Evolutionary conservation across 2,797 vertebrate genomes (phyloP), one percentile per base, ranked within the genome.

Genomic region (Anguilla obscura): DNA sequence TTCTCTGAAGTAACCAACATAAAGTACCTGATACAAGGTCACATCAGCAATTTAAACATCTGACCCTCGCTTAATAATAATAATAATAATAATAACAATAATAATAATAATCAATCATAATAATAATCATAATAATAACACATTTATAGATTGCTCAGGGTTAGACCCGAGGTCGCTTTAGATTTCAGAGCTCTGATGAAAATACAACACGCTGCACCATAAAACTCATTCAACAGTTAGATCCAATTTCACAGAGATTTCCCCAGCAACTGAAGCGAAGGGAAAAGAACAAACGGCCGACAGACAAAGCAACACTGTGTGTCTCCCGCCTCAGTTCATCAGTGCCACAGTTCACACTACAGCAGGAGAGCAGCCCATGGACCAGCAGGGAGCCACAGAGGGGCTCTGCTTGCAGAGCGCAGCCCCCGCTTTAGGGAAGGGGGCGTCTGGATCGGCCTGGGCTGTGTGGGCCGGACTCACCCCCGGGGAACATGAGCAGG

Each of bases 401-500:
- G 10, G 54, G 54, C 36, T 56, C 54, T 56, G 54, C 54, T 56
- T 12, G 0, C 54, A n/a, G 24, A 24, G 16, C 4, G 60, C 60
- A 66, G 60, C 36, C 60, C 60, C 60, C 14, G 60, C 16, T 18
- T 66, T 21, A 56, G 36, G 36, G 36, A 3, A 40, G 36, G 36
- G 36, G 36, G 36, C 36, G 7, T 0, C 1, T 4, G 54, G 2
- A 36, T 30, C 2, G 33, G 21, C 18, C 18, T 6, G 30, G 4
- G 16, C 14, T 8, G 30, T 30, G 82, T 50, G 50, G 71, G 7
- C 76, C 18, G 50, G 50, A 93, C 96, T 93, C 91, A 99, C 99
- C 97, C 89, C 97, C 96, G 1, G 99, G 98, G 91, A 99, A 99
- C 98, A 98, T 98, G 90, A 97, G 92, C 88, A 99, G 96, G 0